Evolutionary conservation across 2,888 invertebrate genomes (phyloP), one percentile per base, ranked within the genome.

Genomic region (Xestia ashworthii): DNA sequence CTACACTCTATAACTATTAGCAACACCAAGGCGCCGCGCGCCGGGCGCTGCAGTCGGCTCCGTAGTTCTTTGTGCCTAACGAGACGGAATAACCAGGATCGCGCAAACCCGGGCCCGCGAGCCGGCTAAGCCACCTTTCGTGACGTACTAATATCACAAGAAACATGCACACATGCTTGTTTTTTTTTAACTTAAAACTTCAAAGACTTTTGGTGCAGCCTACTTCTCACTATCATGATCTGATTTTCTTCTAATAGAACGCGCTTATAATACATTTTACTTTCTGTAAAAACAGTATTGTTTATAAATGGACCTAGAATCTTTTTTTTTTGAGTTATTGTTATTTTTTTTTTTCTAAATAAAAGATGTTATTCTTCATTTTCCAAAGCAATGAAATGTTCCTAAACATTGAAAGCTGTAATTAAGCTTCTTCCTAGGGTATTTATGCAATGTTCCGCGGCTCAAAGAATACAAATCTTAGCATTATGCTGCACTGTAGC

Each of bases 41-140:
- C 38, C 38, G 19, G 4, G 60, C 66, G 44, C 46, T 55, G 79
- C 44, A 19, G 55, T 69, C 65, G 5, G 25, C n/a, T 69, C 44
- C 25, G 25, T 44, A 64, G 48, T 19, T 72, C 11, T 80, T 55
- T 48, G 71, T 72, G 80, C 48, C 72, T 48, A 64, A 44, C 55
- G 62, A 80, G 68, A 58, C 75, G 44, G 74, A 68, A 74, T 74
- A 81, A 80, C 46, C 19, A 46, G 19, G 65, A 53, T 50, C 38
- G 25, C 5, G 65, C 64, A 46, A 60, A 71, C 70, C 16, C 14
- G 22, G 9, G 38, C 41, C 53, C 14, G 19, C 32, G 0, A 78
- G 64, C n/a, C 44, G n/a, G 22, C 32, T 41, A 55, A 78, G 62
- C 46, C 73, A 64, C 44, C 44, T n/a, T 60, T 58, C 6, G 60